These are phyloP conservation scores for Zenarchopterus dispar DNA, from an alignment of 2,797 vertebrate species.

Conservation along the genomic window DNA sequence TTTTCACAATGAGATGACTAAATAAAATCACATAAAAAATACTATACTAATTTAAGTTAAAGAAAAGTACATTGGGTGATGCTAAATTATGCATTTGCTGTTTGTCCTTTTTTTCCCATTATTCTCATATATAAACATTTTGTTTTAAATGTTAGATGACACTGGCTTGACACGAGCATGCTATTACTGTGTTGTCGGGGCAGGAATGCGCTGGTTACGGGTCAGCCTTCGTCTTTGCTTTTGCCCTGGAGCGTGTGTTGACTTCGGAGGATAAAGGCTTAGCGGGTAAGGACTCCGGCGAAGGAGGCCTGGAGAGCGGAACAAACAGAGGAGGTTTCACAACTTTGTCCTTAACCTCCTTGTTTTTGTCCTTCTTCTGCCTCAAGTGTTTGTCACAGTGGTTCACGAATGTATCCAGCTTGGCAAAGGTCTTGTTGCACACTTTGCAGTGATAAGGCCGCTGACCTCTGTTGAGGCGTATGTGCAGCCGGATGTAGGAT, in stretches of 20 bases:
- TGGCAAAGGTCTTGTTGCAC: conserved; percentile 77
- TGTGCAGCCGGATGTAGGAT: conserved; percentile 73
- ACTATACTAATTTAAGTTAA: neutral
- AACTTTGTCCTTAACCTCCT: conserved; percentile 60
- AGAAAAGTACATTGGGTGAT: neutral
- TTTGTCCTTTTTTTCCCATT: conserved; percentile 9
- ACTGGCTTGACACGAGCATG: too few relatives aligned
- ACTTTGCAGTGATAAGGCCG: conserved; percentile 81
- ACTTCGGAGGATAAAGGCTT: conserved; percentile 63
- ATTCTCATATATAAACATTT: conserved; percentile 22
- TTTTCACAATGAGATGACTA: too few relatives aligned
- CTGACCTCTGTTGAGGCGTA: conserved; percentile 65
- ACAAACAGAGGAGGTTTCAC: conserved; percentile 69
- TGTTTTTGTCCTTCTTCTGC: conserved; percentile 65
- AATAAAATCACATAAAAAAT: neutral
- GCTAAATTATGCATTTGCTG: conserved; percentile 1
- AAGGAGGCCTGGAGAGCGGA: conserved; percentile 49
- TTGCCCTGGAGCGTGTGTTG: conserved; percentile 77
- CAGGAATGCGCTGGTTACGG: conserved; percentile 28
- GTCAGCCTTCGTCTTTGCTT: conserved; percentile 71
- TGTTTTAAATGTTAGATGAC: neutral
- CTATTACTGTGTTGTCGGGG: neutral
- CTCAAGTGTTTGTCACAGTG: conserved; percentile 76
- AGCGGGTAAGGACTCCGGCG: conserved; percentile 28
- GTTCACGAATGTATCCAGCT: conserved; percentile 77